Conservation (phyloP, 1,140 invertebrate genomes). For the Lasioglossum albipes region DNA sequence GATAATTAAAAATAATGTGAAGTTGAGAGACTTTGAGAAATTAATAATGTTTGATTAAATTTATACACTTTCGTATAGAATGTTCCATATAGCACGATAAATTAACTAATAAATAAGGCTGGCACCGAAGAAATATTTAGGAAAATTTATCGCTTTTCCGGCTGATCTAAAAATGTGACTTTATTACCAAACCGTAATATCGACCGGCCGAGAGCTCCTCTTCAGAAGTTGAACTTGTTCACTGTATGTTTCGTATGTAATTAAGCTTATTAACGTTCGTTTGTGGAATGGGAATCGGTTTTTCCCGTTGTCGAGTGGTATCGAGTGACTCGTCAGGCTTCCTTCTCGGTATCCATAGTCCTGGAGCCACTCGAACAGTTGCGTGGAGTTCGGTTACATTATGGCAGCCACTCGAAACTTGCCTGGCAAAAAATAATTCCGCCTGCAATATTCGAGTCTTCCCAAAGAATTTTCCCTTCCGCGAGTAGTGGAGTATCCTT, state of each 20-base stretch:
- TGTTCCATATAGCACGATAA: too few species aligned
- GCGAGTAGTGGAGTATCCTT: slow-evolving; percentile 15
- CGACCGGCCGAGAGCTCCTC: not conserved
- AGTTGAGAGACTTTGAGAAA: too few species aligned
- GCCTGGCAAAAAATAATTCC: slow-evolving; percentile 60
- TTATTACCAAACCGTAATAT: not conserved
- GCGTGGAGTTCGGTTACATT: slow-evolving; percentile 46
- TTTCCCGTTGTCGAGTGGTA: slow-evolving; percentile 7
- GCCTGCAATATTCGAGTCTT: slow-evolving; percentile 45
- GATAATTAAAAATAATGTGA: too few species aligned
- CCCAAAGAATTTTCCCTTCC: slow-evolving; percentile 14
- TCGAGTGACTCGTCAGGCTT: slow-evolving; percentile 40
- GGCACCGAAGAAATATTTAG: not conserved
- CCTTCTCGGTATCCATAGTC: slow-evolving; percentile 38
- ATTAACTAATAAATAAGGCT: too few species aligned
- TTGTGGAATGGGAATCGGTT: slow-evolving; percentile 16
- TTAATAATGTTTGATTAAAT: too few species aligned
- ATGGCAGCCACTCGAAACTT: slow-evolving; percentile 51
- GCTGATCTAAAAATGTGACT: too few species aligned
- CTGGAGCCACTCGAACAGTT: slow-evolving; percentile 30
- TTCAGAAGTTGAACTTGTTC: not conserved
- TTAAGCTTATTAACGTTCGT: slow-evolving; percentile 7
- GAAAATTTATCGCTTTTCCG: too few species aligned
- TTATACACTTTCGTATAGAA: too few species aligned
- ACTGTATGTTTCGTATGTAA: not conserved